Conservation (phyloP, 2,797 vertebrate species). For the Psittacula echo region DNA sequence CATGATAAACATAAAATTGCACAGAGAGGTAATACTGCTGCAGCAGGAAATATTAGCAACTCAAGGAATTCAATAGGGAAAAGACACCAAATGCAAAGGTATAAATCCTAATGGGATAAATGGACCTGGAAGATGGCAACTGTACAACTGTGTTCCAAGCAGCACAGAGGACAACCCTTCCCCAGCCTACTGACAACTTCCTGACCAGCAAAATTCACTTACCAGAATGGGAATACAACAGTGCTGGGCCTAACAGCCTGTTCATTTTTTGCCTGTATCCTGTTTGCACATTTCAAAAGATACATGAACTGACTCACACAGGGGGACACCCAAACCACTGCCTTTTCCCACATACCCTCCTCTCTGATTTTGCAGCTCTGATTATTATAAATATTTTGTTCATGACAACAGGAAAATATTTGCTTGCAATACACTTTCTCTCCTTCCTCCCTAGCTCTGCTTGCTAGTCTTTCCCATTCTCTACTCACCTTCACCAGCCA, state of each 20-base stretch:
- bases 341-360: background rate
- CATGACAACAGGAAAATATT: background rate
- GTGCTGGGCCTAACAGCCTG: background rate
- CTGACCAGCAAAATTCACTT: background rate
- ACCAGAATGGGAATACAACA: background rate
- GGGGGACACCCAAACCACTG: background rate
- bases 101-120: background rate
- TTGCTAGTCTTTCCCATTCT: background rate
- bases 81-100: background rate
- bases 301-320: background rate
- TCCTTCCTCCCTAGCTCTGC: background rate
- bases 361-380: background rate
- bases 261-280: background rate
- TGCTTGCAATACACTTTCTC: background rate
- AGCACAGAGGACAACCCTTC: background rate
- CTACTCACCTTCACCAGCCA: background rate
- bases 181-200: background rate
- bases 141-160: background rate
- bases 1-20: background rate
- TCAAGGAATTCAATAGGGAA: background rate
- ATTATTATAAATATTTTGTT: background rate
- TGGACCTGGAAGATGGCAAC: background rate
- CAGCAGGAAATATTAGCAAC: background rate
- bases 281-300: background rate
- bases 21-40: background rate